phyloP scores from a whole-genome alignment of 2,797 vertebrate species.

The Syncerus caffer region DNA sequence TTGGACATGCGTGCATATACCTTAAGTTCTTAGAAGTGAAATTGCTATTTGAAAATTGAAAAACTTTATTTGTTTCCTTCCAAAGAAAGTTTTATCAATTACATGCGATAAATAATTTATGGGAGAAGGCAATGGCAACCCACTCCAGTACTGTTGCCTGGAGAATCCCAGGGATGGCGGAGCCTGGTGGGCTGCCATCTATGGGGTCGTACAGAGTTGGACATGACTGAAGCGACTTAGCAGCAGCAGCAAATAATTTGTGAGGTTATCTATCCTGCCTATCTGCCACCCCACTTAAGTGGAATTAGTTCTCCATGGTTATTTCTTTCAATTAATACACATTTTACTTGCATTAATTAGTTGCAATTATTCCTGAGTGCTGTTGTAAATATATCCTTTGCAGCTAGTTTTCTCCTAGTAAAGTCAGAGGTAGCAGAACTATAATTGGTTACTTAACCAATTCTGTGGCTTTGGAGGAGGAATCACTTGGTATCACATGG shows the following conservation, averaged over 20 bases:
- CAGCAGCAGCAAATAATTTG: background rate
- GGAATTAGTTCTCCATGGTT: background rate
- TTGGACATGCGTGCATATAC: background rate
- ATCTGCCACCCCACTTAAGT: background rate
- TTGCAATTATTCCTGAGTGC: background rate
- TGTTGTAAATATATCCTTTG: background rate
- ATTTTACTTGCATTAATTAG: background rate
- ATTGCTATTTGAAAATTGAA: background rate
- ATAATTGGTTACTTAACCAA: background rate
- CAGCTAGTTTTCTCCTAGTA: background rate
- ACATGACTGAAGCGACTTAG: too few relatives aligned
- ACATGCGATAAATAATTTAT: background rate
- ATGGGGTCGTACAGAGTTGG: rapidly evolving
- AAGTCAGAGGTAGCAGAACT: background rate
- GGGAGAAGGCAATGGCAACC: too few relatives aligned
- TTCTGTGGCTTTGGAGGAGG: background rate
- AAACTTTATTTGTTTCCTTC: background rate
- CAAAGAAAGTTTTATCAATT: background rate
- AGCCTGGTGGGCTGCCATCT: too few relatives aligned
- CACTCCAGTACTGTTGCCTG: too few relatives aligned
- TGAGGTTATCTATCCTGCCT: background rate
- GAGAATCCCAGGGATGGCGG: too few relatives aligned
- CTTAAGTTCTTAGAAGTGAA: background rate
- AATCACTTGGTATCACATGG: background rate
- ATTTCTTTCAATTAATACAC: background rate